Conservation (phyloP, 2,888 invertebrate species). For the Dorcus parallelipipedus region DNA sequence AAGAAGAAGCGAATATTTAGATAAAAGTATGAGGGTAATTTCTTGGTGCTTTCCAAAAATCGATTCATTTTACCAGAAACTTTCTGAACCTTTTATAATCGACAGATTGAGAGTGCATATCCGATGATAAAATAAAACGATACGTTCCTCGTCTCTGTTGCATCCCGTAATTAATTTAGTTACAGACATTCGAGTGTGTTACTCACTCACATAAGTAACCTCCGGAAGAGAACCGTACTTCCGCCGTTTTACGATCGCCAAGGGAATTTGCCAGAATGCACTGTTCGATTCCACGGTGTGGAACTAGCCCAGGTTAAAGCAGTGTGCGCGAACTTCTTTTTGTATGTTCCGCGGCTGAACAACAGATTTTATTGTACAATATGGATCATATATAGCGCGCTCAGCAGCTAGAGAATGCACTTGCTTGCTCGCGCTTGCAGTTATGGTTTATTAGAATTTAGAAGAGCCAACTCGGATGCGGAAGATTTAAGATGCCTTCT, state of each 20-base stretch:
- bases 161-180: too few species aligned
- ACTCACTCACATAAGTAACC: too few species aligned
- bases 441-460: background rate
- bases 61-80: too few species aligned
- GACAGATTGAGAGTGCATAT: too few species aligned
- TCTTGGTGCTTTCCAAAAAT: too few species aligned
- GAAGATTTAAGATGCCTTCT: background rate
- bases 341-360: background rate
- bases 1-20: too few species aligned
- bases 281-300: slow-evolving; percentile 16
- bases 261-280: slow-evolving; percentile 17
- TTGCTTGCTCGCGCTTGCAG: background rate
- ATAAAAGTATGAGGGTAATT: too few species aligned
- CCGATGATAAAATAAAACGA: too few species aligned
- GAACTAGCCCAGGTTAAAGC: background rate
- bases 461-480: background rate
- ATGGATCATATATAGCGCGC: background rate
- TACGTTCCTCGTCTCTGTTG: too few species aligned
- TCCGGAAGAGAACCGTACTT: slow-evolving; percentile 13
- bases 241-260: slow-evolving; percentile 19
- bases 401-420: slow-evolving; percentile 1
- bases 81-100: too few species aligned
- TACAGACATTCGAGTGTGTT: too few species aligned
- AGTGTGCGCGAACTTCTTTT: background rate
- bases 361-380: slow-evolving; percentile 3